Conservation (phyloP, 2,888 invertebrate genomes). For the Hedya salicella region DNA sequence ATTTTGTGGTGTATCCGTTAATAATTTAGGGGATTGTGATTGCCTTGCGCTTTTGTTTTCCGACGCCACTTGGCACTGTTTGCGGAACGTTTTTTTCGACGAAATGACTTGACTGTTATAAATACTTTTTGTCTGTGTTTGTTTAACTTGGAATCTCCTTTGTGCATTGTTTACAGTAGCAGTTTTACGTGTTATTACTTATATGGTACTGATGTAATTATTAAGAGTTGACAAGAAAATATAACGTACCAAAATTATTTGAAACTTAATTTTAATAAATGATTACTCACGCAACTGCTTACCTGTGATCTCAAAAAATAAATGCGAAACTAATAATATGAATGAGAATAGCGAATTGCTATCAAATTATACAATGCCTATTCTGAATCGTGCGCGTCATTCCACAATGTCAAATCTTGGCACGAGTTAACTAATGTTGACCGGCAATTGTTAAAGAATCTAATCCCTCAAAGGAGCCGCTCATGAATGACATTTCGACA, state of each 20-base stretch:
- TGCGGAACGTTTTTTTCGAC: slow-evolving; percentile 35
- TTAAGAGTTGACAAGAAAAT: too few species aligned
- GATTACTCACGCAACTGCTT: too few species aligned
- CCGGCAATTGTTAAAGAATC: slow-evolving; percentile 76
- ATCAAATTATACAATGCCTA: neutral
- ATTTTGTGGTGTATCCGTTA: slow-evolving; percentile 58
- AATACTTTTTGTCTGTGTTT: slow-evolving; percentile 19
- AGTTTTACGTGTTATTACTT: neutral
- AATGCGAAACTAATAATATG: too few species aligned
- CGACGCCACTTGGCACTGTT: slow-evolving; percentile 32
- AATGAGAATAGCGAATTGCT: too few species aligned
- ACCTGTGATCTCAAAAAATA: too few species aligned
- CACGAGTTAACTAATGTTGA: slow-evolving; percentile 59
- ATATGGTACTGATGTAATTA: too few species aligned
- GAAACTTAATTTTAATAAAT: too few species aligned
- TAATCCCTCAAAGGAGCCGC: slow-evolving; percentile 79
- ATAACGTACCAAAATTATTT: too few species aligned
- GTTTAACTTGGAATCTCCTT: slow-evolving; percentile 14
- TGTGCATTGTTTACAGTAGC: neutral
- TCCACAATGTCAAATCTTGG: slow-evolving; percentile 76
- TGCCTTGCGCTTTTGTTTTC: slow-evolving; percentile 48
- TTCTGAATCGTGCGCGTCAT: slow-evolving; percentile 45
- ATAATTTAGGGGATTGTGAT: slow-evolving; percentile 56
- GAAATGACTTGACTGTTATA: slow-evolving; percentile 23
- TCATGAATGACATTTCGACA: slow-evolving; percentile 66